phyloP scores from a whole-genome alignment of 2,113 vertebrate genomes.

The Rhizomys pruinosus region DNA sequence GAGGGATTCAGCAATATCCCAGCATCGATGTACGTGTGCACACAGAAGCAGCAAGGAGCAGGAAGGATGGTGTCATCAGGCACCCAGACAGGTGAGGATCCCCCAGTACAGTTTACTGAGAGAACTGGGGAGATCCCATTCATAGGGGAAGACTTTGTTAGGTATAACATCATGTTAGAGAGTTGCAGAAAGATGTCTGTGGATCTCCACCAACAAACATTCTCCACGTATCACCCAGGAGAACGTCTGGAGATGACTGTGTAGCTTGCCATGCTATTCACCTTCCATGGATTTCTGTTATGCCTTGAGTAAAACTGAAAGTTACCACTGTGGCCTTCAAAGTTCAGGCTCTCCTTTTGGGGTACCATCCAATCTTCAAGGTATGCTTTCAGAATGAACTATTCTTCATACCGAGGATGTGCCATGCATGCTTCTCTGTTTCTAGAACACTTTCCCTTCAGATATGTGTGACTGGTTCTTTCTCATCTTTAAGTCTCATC shows the following conservation, averaged over 20 bases:
- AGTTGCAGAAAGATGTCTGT: not conserved
- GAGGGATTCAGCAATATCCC: not conserved
- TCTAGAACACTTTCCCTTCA: not conserved
- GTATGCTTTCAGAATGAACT: too few relatives aligned
- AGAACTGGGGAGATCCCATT: not conserved
- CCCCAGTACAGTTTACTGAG: not conserved
- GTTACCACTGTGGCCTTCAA: not conserved
- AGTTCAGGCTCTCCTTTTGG: too few relatives aligned
- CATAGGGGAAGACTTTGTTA: not conserved
- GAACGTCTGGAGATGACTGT: constrained; percentile 5
- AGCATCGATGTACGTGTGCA: not conserved
- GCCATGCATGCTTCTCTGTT: not conserved
- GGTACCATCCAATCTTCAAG: not conserved
- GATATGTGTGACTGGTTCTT: not conserved
- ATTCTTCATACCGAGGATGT: too few relatives aligned
- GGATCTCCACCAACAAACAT: not conserved
- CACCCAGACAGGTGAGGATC: not conserved
- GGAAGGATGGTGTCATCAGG: not conserved
- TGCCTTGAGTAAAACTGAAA: not conserved
- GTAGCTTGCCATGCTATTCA: not conserved
- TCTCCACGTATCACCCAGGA: not conserved
- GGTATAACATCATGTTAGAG: not conserved
- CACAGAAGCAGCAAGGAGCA: not conserved
- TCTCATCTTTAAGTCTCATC: not conserved
- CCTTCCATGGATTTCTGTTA: not conserved